Evolutionary conservation across 2,797 vertebrate species (phyloP).

Genomic region (Falco peregrinus): DNA sequence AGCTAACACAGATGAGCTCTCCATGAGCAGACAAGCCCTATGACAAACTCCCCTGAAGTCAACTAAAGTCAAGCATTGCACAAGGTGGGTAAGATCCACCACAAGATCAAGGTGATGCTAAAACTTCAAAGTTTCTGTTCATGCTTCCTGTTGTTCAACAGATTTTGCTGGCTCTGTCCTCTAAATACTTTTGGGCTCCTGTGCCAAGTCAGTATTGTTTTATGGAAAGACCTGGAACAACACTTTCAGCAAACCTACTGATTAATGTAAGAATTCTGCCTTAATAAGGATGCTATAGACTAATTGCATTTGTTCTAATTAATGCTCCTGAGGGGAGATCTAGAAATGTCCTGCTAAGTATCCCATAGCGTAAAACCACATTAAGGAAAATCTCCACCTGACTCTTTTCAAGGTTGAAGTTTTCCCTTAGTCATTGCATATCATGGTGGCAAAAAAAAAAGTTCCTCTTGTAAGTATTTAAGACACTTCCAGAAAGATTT

Average conservation of each 20-base stretch:
- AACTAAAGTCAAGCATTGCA: background rate
- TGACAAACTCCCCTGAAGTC: background rate
- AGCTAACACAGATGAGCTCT: background rate
- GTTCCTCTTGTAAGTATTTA: background rate
- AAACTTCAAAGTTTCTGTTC: background rate
- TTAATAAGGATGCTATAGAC: conserved; percentile 6
- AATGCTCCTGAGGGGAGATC: background rate
- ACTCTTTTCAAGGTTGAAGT: background rate
- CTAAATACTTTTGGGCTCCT: background rate
- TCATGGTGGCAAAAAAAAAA: background rate
- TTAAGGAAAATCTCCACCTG: background rate
- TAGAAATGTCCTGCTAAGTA: conserved; percentile 1
- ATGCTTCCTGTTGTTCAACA: background rate
- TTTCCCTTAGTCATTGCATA: background rate
- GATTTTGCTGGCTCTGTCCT: background rate
- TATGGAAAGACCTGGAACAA: background rate
- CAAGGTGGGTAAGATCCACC: background rate
- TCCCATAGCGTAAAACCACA: background rate
- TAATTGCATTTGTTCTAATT: conserved; percentile 27
- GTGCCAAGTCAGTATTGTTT: background rate
- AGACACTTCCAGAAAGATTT: background rate
- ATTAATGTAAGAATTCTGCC: conserved; percentile 13
- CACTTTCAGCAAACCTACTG: background rate
- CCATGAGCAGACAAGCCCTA: background rate
- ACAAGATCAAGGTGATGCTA: background rate